Evolutionary conservation across 1,140 invertebrate genomes (phyloP), one percentile per base, ranked within the genome.

Genomic region (Lepidotrigona ventralis): DNA sequence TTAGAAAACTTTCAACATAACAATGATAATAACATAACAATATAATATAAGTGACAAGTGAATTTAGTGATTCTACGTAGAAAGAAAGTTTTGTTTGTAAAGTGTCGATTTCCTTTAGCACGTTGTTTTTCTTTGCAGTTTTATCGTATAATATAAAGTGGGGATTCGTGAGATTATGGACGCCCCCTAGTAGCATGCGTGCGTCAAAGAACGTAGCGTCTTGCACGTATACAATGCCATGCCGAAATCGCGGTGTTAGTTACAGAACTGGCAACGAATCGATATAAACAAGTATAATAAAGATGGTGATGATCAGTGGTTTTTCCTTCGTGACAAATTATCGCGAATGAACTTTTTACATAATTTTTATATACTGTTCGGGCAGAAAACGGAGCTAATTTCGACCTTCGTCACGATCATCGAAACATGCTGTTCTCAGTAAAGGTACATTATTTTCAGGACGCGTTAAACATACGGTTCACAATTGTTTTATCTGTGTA

Each of bases 151-250:
- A 79, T 83, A 58, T 73, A 85, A 83, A 85, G 74, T 74, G 71
- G 79, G 73, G 84, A 53, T 68, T 77, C 53, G 78, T 84, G 85
- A 85, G 86, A 86, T 85, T 88, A 87, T 88, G 88, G 80, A 88
- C 89, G 84, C 84, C 90, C 79, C 68, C 82, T 83, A 33, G 74
- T 85, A 77, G 74, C 81, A 82, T 88, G 85, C 85, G 88, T 88
- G 88, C 84, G 85, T 87, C 84, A 87, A 70, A 78, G 72, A 84
- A 85, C 85, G 80, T 87, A 88, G 88, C 86, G 83, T 87, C 88
- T 87, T 54, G 77, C 71, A 66, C 72, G 79, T 81, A 81, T 64
- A 81, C 71, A 76, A 56, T 85, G 83, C 75, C 83, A 85, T 75
- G 79, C 72, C 56, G 56, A 85, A 85, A 64, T 81, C 71, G 79